Percentiles rank a stretch among this genome's conserved stretches.
phyloP scores from a whole-genome alignment of 2,113 vertebrate genomes.

The Clarias macrocephalus region DNA sequence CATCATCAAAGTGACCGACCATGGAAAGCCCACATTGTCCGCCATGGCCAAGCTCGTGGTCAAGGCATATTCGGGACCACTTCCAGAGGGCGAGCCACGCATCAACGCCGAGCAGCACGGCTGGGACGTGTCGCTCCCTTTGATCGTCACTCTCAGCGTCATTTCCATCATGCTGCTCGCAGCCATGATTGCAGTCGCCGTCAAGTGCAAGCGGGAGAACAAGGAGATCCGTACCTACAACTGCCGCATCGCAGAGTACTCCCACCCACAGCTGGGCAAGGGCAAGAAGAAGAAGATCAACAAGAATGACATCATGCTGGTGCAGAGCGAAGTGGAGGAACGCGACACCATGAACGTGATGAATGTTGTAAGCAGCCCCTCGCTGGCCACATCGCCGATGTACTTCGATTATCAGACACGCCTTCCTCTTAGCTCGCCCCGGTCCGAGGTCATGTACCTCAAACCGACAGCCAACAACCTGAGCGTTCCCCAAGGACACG shows the following conservation, averaged over 20 bases:
- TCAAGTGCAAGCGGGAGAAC: conserved; percentile 98
- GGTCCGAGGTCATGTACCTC: conserved; percentile 99
- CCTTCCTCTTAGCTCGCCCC: conserved; percentile 97
- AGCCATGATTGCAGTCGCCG: conserved; percentile 96
- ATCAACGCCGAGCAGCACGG: conserved; percentile 89
- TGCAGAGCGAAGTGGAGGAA: conserved; percentile 98
- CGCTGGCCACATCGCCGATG: conserved; percentile 97
- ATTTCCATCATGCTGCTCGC: conserved; percentile 95
- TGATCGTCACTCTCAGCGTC: conserved; percentile 95
- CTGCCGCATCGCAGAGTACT: conserved; percentile 97
- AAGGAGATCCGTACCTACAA: conserved; percentile 99
- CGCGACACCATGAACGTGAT: conserved; percentile 99
- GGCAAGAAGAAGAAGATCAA: conserved; percentile 96
- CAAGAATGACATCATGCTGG: conserved; percentile 99
- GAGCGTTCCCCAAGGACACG: conserved; percentile 96
- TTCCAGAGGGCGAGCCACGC: conserved; percentile 86
- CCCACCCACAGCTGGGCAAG: conserved; percentile 95
- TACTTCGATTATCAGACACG: conserved; percentile 99
- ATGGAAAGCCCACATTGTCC: conserved; percentile 92
- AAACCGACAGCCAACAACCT: conserved; percentile 98
- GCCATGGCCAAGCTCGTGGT: conserved; percentile 92
- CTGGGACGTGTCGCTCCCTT: conserved; percentile 96
- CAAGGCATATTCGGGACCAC: conserved; percentile 86
- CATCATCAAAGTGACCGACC: conserved; percentile 93
- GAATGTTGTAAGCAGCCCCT: conserved; percentile 99